These are phyloP conservation scores for Melipona beecheii DNA, from an alignment of 2,888 invertebrate species.

Conservation along the genomic window DNA sequence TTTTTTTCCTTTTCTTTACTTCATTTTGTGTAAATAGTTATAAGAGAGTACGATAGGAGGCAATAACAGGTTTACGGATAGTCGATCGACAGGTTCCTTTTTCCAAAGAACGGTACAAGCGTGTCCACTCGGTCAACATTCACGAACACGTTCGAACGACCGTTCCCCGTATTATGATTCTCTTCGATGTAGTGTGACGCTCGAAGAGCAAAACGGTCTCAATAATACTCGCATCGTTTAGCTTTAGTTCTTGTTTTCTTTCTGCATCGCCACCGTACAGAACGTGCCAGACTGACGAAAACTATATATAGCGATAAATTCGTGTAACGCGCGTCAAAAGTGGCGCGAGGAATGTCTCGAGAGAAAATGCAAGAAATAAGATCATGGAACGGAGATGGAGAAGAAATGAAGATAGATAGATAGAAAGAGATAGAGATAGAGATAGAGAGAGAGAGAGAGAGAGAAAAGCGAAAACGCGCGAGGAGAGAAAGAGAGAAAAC, in stretches of 20 bases:
- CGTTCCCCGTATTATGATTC: constrained; percentile 36
- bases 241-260: constrained; percentile 7
- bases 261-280: constrained; percentile 33
- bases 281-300: constrained; percentile 34
- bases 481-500: constrained; percentile 48
- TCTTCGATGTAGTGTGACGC: constrained; percentile 20
- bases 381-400: constrained; percentile 23
- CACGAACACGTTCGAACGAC: constrained; percentile 60
- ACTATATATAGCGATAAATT: constrained; percentile 47
- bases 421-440: background rate
- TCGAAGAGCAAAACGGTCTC: constrained; percentile 6
- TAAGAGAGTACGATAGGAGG: constrained; percentile 76
- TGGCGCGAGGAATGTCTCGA: constrained; percentile 62
- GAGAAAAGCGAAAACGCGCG: background rate
- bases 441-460: background rate
- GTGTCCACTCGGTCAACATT: constrained; percentile 64
- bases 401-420: background rate
- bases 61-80: constrained; percentile 76
- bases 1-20: constrained; percentile 3
- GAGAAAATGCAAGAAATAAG: constrained; percentile 45
- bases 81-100: constrained; percentile 73
- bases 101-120: constrained; percentile 56
- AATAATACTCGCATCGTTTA: constrained; percentile 28
- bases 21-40: constrained; percentile 69
- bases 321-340: constrained; percentile 51